Evolutionary conservation across 1,140 invertebrate genomes (phyloP).

Genomic region (Nasonia giraulti): DNA sequence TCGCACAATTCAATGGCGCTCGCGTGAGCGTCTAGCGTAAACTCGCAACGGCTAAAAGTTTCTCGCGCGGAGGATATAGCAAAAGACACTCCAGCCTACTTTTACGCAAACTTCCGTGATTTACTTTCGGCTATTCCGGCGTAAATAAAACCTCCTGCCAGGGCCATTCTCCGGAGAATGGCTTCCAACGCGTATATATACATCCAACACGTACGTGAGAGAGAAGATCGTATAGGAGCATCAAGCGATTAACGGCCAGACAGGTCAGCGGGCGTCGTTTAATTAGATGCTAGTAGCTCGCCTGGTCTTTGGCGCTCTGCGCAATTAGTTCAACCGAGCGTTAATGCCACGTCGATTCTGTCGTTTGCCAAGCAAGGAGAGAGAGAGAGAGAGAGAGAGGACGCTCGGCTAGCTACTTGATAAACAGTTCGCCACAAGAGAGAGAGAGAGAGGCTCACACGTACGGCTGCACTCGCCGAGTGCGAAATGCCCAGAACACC

Average conservation of each 20-base stretch:
- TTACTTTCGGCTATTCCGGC: conserved; percentile 18
- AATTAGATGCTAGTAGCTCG: conserved; percentile 52
- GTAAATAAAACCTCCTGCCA: conserved; percentile 44
- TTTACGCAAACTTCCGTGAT: conserved; percentile 28
- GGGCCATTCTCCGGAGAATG: background rate
- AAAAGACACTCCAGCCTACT: conserved; percentile 32
- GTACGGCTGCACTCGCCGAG: conserved; percentile 34
- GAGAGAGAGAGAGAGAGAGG: background rate
- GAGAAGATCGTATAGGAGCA: background rate
- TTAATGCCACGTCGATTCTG: conserved; percentile 51
- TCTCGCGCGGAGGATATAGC: background rate
- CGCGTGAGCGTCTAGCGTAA: background rate
- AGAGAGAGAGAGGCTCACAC: background rate
- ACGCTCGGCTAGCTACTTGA: conserved; percentile 54
- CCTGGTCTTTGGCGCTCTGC: conserved; percentile 43
- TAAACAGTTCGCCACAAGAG: conserved; percentile 50
- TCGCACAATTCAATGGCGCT: background rate
- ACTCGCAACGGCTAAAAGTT: background rate
- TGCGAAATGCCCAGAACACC: conserved; percentile 32
- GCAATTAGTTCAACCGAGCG: conserved; percentile 58
- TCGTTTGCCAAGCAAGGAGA: conserved; percentile 49
- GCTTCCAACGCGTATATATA: background rate
- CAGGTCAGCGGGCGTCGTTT: conserved; percentile 8
- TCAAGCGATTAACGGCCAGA: background rate
- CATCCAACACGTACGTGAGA: background rate